Percentiles rank a stretch among this genome's conserved stretches.
Conservation (phyloP, 2,888 invertebrate species). For the Ormyrus nitidulus region DNA sequence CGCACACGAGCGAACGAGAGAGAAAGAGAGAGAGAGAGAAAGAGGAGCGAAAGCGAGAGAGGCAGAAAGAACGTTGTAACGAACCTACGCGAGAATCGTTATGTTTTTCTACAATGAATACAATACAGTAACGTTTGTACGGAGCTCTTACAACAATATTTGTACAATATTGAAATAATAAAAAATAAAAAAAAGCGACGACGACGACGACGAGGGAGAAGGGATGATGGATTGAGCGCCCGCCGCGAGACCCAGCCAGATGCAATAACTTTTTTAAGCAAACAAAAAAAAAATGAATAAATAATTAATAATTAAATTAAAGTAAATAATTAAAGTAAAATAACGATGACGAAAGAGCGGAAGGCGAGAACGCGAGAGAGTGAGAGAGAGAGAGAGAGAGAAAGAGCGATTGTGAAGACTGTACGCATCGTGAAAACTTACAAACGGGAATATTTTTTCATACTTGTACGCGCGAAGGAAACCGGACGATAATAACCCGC, state of each 20-base stretch:
- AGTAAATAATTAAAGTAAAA: constrained; percentile 1
- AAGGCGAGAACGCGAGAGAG: background rate
- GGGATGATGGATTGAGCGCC: constrained; percentile 20
- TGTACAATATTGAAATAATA: constrained; percentile 71
- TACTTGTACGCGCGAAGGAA: constrained; percentile 61
- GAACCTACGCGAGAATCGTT: constrained; percentile 68
- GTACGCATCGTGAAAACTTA: constrained; percentile 26
- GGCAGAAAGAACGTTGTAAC: constrained; percentile 41
- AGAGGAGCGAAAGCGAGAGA: background rate
- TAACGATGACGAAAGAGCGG: background rate
- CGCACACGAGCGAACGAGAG: constrained; percentile 19
- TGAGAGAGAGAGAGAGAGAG: background rate
- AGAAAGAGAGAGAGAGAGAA: constrained; percentile 14
- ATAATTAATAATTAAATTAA: constrained; percentile 11
- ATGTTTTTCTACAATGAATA: constrained; percentile 70
- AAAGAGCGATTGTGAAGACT: constrained; percentile 3
- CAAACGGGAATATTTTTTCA: constrained; percentile 67
- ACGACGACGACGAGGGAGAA: background rate
- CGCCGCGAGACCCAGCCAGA: constrained; percentile 72
- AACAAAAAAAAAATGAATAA: constrained; percentile 36
- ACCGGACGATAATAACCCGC: constrained; percentile 39
- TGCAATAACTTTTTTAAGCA: constrained; percentile 74
- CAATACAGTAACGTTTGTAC: constrained; percentile 73
- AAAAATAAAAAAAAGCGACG: constrained; percentile 12
- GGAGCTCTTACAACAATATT: constrained; percentile 74